These are phyloP conservation scores for Entelurus aequoreus DNA, from an alignment of 2,113 vertebrate species.

Conservation along the genomic window DNA sequence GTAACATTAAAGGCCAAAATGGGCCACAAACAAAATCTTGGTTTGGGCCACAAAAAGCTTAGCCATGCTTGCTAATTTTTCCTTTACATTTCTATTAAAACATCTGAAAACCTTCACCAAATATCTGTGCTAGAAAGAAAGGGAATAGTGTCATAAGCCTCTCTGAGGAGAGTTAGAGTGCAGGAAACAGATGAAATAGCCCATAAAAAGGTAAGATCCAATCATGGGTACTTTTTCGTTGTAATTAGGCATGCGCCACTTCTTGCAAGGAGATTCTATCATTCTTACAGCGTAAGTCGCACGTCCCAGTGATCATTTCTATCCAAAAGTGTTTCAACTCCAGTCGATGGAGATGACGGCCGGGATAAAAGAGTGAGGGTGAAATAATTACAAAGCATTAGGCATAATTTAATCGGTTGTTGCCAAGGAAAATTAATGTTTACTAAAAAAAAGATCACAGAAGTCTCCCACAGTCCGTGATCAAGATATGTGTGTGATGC, in stretches of 20 bases:
- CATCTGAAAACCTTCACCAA: no score
- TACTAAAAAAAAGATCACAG: constrained; percentile 56
- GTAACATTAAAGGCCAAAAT: no score
- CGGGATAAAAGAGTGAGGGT: constrained; percentile 57
- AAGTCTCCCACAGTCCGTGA: constrained; percentile 70
- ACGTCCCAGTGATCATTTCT: constrained; percentile 51
- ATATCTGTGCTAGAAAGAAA: constrained; percentile 23
- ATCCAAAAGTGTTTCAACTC: constrained; percentile 59
- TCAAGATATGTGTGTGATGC: constrained; percentile 13
- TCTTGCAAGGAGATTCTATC: constrained; percentile 68
- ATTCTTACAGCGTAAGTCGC: constrained; percentile 37
- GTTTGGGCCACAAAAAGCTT: no score
- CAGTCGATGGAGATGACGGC: constrained; percentile 54
- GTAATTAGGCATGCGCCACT: constrained; percentile 63
- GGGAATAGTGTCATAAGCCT: constrained; percentile 18
- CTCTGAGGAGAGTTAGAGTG: constrained; percentile 22
- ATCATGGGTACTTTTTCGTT: constrained; percentile 69
- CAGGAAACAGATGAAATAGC: constrained; percentile 66
- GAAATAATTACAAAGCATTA: constrained; percentile 61
- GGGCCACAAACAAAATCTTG: no score
- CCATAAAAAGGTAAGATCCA: constrained; percentile 60
- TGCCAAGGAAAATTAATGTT: constrained; percentile 68
- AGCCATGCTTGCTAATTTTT: no score
- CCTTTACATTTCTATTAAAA: no score
- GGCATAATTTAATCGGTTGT: constrained; percentile 63